Base-by-base conservation (phyloP, 2,888 invertebrate genomes). In the Tuta absoluta region DNA sequence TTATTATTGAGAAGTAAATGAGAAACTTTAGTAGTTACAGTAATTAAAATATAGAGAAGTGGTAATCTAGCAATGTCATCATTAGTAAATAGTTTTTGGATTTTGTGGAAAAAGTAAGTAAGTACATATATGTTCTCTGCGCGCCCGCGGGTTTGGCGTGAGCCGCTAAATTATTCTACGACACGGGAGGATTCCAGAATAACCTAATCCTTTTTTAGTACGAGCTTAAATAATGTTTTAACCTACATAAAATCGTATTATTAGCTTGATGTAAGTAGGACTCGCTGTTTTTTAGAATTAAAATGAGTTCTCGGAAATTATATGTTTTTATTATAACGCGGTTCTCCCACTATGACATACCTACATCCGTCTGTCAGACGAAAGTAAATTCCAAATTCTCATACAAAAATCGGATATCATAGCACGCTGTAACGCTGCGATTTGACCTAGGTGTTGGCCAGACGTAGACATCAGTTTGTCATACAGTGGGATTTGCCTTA, bases 101-200 rank as follows among this genome's bases (percentile, higher is more conserved):
- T 53, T 24, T 23, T 24, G 23, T 1, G 1, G 28, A 28, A 53
- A 53, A 28, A 53, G 12, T 12, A 12, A 28, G 11, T 12, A 28
- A 53, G 12, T 12, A 12, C 14, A 8, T 12, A 21, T 28, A 45
- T 63, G 45, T 63, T 63, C 57, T 57, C 57, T 57, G 57, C 57
- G 17, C 33, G 11, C 21, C 11, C n/a, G 19, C n/a, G 21, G 28
- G 37, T 12, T 37, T 63, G 41, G 38, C 28, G 56, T n/a, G 24
- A 56, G 53, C 24, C 37, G 56, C 62, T 53, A 56, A 63, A 63
- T 63, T 63, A 56, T 63, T 63, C 53, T n/a, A 28, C 48, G 61
- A 61, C n/a, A n/a, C 41, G 24, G 10, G 19, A 48, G 53, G 56
- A 33, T 19, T 63, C n/a, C 24, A n/a, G 23, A 48, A 38, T 59